phyloP scores from a whole-genome alignment of 2,113 vertebrate species.

The Rostratula benghalensis region DNA sequence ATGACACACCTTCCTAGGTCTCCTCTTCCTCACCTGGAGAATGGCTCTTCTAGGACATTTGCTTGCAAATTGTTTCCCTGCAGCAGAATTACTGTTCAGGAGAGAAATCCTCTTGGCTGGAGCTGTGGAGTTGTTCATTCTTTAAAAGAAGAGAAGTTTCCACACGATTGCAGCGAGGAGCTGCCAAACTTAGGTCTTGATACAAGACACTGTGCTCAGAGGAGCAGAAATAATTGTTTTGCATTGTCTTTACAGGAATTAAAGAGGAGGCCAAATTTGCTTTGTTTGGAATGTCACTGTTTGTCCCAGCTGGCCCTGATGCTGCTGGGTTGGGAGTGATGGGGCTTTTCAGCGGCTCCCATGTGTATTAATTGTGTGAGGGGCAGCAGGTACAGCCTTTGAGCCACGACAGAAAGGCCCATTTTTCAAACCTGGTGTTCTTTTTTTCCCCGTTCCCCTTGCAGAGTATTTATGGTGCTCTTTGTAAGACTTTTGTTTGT shows the following conservation, averaged over 20 bases:
- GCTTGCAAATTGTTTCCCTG: background rate
- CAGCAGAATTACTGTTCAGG: background rate
- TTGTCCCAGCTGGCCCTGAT: background rate
- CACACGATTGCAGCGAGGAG: background rate
- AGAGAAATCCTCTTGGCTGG: background rate
- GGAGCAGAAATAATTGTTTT: background rate
- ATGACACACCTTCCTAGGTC: too few relatives aligned
- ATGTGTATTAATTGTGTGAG: accelerated
- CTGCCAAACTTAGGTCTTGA: background rate
- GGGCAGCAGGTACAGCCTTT: background rate
- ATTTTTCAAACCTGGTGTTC: background rate
- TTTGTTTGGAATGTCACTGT: background rate
- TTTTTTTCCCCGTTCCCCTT: background rate
- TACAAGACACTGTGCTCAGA: background rate
- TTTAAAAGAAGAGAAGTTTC: background rate
- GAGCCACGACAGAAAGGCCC: background rate
- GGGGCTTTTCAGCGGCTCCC: background rate
- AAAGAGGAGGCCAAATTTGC: background rate
- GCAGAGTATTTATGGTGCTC: background rate
- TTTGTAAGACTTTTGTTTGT: background rate
- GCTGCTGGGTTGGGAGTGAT: background rate
- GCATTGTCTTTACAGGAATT: background rate
- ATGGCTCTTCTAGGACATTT: background rate
- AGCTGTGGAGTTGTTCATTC: background rate
- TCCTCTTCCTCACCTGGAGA: background rate